A percentile compares a stretch with the other conserved stretches of the same genome.
Evolutionary conservation across 2,113 vertebrate genomes (phyloP).

Genomic region (Vombatus ursinus): DNA sequence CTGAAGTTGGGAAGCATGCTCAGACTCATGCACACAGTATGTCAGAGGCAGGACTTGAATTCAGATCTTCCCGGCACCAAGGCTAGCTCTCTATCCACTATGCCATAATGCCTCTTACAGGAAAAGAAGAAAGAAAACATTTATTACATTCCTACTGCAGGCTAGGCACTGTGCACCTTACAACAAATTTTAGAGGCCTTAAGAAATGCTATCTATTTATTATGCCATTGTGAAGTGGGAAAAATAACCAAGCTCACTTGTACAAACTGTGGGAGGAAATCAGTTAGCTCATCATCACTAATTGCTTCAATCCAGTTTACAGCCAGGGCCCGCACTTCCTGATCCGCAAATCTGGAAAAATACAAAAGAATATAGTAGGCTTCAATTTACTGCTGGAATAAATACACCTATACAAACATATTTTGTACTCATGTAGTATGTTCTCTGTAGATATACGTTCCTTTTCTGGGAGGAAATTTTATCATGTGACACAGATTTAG

Average conservation of each 20-base stretch:
- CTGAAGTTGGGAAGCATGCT: background rate
- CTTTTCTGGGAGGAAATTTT: conserved; percentile 31
- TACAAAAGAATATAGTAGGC: conserved; percentile 54
- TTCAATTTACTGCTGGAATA: conserved; percentile 8
- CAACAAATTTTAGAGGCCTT: background rate
- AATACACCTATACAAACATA: background rate
- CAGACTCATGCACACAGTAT: background rate
- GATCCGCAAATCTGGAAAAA: conserved; percentile 93
- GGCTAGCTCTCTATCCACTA: background rate
- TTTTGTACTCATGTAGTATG: conserved; percentile 5
- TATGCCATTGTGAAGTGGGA: background rate
- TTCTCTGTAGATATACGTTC: conserved; percentile 19
- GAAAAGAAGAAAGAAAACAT: background rate
- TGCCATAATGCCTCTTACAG: background rate
- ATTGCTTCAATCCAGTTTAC: conserved; percentile 93
- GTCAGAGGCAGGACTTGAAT: background rate
- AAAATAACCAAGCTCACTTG: conserved; percentile 85
- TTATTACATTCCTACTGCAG: background rate
- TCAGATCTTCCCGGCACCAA: background rate
- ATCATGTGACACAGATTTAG: conserved; percentile 24
- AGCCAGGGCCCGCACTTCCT: conserved; percentile 91
- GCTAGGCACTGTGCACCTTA: background rate
- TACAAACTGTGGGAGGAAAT: conserved; percentile 97
- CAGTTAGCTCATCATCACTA: conserved; percentile 94
- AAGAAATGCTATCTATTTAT: background rate